Base-by-base conservation (phyloP, 2,797 vertebrate genomes). In the Hirundo rustica region DNA sequence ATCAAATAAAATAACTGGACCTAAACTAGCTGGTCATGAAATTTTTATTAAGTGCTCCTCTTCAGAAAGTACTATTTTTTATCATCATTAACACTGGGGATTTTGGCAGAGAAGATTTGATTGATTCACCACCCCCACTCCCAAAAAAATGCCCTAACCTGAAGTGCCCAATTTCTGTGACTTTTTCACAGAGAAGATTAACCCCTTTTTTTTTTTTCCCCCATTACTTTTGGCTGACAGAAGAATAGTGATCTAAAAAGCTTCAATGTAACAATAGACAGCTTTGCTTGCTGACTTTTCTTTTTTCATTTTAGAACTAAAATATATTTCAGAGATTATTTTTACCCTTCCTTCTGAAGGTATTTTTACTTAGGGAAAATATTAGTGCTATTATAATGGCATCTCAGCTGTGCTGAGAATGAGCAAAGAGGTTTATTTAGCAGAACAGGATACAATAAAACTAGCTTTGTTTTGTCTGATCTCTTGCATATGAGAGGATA, bases 131-230 rank as follows among this genome's bases (percentile, higher is more conserved):
- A 6, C 8, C 10, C 21, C 11, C 38, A 38, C 16, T 4, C n/a
- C 2, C 0, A 2, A 0, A 2, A n/a, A 55, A 13, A 6, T 18
- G n/a, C 8, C 16, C 10, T 53, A 38, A 42, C 3, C 11, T 22
- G 1, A 57, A 58, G 6, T 40, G 6, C 22, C 32, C 17, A 26
- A 78, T 58, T 85, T 40, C 18, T 57, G n/a, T 51, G 10, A 27
- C 1, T 29, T 92, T 89, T 93, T 77, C 57, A 55, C 5, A 76
- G 16, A 58, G 7, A 78, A 78, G 23, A 71, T 32, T 6, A 53
- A 73, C 5, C 3, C 1, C 0, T n/a, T 62, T 94, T 15, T 92
- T 91, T 38, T 38, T 15, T 92, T 91, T 64, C n/a, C n/a, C n/a
- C n/a, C 5, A 50, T 42, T 67, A 47, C 5, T 48, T 86, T 80